Evolutionary conservation across 2,888 invertebrate genomes (phyloP).

Genomic region (Drosophila mulleri): DNA sequence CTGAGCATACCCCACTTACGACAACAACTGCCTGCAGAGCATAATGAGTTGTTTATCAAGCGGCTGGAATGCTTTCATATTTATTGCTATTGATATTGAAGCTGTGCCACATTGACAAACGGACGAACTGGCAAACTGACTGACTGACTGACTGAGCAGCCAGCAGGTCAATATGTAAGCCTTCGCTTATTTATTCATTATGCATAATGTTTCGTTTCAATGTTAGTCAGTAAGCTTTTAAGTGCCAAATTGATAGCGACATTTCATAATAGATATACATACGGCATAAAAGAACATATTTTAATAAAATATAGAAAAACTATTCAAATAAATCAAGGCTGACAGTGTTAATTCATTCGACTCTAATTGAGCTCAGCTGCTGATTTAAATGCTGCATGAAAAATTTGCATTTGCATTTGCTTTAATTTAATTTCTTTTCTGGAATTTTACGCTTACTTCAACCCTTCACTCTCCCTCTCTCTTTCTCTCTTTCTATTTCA

Average conservation of each 20-base stretch:
- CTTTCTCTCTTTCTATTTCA: not conserved
- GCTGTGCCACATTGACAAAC: constrained; percentile 24
- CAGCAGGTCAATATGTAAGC: constrained; percentile 32
- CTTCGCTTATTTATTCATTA: constrained; percentile 32
- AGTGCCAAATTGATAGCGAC: constrained; percentile 25
- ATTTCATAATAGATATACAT: not conserved
- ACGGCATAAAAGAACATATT: not conserved
- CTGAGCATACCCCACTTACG: not conserved
- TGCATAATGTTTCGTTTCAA: constrained; percentile 18
- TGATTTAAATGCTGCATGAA: not conserved
- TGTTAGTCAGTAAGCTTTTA: constrained; percentile 29
- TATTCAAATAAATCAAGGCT: not conserved
- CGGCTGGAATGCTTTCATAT: constrained; percentile 53
- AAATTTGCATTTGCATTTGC: not conserved
- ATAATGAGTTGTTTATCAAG: constrained; percentile 71
- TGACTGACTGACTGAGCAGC: constrained; percentile 13
- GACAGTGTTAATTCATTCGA: not conserved
- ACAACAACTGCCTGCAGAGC: not conserved
- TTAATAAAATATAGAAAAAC: not conserved
- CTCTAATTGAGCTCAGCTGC: not conserved
- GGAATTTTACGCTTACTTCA: not conserved
- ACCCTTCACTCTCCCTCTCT: not conserved
- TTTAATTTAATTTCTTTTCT: constrained; percentile 1
- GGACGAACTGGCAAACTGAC: constrained; percentile 3
- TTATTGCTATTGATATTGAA: constrained; percentile 42